Evolutionary conservation across 2,888 invertebrate genomes (phyloP), one percentile per base, ranked within the genome.

Genomic region (Andrena haemorrhoa): DNA sequence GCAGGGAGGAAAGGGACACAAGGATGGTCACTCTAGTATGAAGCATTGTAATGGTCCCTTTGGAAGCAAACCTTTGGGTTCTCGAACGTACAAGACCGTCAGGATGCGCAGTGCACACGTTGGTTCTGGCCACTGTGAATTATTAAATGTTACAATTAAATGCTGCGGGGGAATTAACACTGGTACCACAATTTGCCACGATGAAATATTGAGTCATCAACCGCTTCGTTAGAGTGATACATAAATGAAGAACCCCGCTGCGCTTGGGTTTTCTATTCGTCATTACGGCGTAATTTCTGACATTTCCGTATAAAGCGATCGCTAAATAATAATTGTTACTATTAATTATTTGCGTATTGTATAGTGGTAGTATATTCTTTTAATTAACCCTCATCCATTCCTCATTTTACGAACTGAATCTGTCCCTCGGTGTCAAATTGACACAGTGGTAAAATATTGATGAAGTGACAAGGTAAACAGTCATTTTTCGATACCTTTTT

Each of bases 141-240:
- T 87, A 88, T 89, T 87, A 86, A 88, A 87, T 77, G 84, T 75
- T 69, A 82, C 80, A 86, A 88, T 88, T 87, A 87, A 87, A 88
- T 88, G 87, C 79, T 79, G 65, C 81, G 79, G 75, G 78, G 79
- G 77, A 83, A 88, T 87, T 87, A 76, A 71, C 76, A 79, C 64
- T 65, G 33, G 69, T 51, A 56, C 73, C 70, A 76, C 64, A 75
- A 74, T 65, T 58, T 58, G 75, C 65, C 47, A 63, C 60, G 56
- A 72, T 88, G 87, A 88, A 88, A 88, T 88, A 86, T 88, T 87
- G 86, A 86, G 80, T 85, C 80, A 80, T 79, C 82, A 69, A 65
- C 61, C 73, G 68, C 79, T 81, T 78, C 74, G 33, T 75, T 85
- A 73, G 33, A 75, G 66, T 70, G 71, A 66, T 74, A 76, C 75